Percentiles rank a stretch among this genome's conserved stretches.
These are phyloP conservation scores for Hypercompe scribonia DNA, from an alignment of 2,888 invertebrate species.

Conservation along the genomic window DNA sequence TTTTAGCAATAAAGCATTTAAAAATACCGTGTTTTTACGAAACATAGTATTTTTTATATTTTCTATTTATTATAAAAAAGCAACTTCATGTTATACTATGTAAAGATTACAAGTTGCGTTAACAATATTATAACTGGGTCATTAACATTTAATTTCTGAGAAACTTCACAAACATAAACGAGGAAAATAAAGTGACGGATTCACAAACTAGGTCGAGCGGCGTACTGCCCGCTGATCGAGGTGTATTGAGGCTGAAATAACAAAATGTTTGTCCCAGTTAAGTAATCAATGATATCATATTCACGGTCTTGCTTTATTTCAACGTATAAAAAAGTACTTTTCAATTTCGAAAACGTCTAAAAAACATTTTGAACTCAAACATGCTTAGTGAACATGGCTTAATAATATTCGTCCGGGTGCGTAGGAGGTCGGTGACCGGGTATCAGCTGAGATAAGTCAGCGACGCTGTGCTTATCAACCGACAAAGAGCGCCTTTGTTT, in stretches of 20 bases:
- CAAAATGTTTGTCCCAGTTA: conserved; percentile 61
- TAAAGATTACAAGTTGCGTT: conserved; percentile 46
- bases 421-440: conserved; percentile 75
- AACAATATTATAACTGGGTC: conserved; percentile 70
- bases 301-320: conserved; percentile 24
- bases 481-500: conserved; percentile 82
- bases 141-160: conserved; percentile 78
- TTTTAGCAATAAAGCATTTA: too few species aligned
- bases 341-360: conserved; percentile 4
- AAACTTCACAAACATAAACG: conserved; percentile 66
- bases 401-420: conserved; percentile 66
- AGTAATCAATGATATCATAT: conserved; percentile 55
- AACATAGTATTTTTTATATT: too few species aligned
- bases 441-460: conserved; percentile 80
- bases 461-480: conserved; percentile 78
- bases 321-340: conserved; percentile 7
- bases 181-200: conserved; percentile 72
- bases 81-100: too few species aligned
- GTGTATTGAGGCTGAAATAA: conserved; percentile 69
- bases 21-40: too few species aligned
- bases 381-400: conserved; percentile 50
- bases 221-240: conserved; percentile 48
- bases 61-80: too few species aligned
- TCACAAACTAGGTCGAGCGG: conserved; percentile 72
- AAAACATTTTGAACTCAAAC: conserved; percentile 29